Evolutionary conservation across 2,888 invertebrate genomes (phyloP).

Genomic region (Plebejus argus): DNA sequence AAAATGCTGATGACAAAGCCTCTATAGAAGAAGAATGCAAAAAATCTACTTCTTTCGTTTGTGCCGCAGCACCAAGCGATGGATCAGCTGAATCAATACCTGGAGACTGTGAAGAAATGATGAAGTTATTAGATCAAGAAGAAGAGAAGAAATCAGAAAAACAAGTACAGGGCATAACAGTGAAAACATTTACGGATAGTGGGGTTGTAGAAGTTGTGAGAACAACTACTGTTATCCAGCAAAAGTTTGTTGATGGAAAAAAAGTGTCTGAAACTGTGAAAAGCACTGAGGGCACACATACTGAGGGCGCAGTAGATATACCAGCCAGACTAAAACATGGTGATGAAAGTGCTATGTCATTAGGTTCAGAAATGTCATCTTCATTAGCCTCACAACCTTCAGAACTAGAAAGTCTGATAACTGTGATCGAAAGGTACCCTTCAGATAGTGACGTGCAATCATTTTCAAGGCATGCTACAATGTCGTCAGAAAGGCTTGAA

Average conservation of each 20-base stretch:
- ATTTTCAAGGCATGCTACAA: conserved; percentile 63
- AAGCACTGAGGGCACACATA: conserved; percentile 65
- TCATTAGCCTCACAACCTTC: conserved; percentile 77
- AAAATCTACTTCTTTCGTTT: conserved; percentile 68
- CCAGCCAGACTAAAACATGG: conserved; percentile 60
- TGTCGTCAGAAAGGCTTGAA: conserved; percentile 66
- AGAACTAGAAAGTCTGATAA: conserved; percentile 75
- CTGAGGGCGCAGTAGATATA: conserved; percentile 72
- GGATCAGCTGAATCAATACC: conserved; percentile 76
- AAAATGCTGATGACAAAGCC: conserved; percentile 48
- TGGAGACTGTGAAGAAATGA: conserved; percentile 83
- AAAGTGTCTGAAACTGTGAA: conserved; percentile 72
- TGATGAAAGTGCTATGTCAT: conserved; percentile 68
- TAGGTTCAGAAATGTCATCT: conserved; percentile 77
- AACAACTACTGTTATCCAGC: conserved; percentile 73
- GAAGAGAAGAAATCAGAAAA: conserved; percentile 71
- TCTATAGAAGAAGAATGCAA: conserved; percentile 69
- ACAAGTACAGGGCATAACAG: conserved; percentile 46
- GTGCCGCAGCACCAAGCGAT: conserved; percentile 73
- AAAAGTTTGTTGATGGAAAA: conserved; percentile 73
- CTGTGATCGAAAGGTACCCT: conserved; percentile 66
- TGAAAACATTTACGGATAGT: conserved; percentile 58
- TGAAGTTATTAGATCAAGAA: conserved; percentile 80
- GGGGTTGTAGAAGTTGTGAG: conserved; percentile 69
- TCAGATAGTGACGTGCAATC: conserved; percentile 75